Base-by-base conservation (phyloP, 2,797 vertebrate genomes). In the Trachops cirrhosus region DNA sequence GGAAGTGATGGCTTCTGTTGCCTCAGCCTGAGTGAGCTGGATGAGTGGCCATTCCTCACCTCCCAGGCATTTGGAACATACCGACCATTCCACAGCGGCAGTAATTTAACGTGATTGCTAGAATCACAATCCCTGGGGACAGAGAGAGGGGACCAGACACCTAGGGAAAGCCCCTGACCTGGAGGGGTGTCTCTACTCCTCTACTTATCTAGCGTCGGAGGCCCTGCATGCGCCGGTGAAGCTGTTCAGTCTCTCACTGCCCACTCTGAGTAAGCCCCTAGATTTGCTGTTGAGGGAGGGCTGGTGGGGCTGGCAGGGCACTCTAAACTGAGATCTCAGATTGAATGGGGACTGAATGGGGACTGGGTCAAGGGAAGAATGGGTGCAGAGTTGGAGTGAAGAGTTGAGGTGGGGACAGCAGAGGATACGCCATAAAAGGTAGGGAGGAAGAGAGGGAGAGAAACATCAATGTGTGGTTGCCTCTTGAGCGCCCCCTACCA, bases 21-120 rank as follows among this genome's bases (percentile, higher is more conserved):
- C 54, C 48, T 57, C 54, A 71, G 48, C 75, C 6, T 75, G 57
- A 52, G 10, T 26, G 34, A 83, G n/a, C 11, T 46, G 67, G 37
- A 8, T 46, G 37, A 90, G 44, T 32, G 34, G 57, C 41, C 32
- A 41, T 39, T 59, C 44, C 71, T 86, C 64, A 91, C 44, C 82
- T 93, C 59, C 74, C 16, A 94, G 85, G 44, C 70, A 90, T 86
- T 11, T 70, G 44, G 85, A 59, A 54, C 62, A 92, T 85, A 80
- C 11, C 64, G 73, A 50, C 54, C 73, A 90, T 93, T 71, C 50
- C 73, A 74, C 34, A 71, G 46, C n/a, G 86, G 37, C 74, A 37
- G n/a, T 73, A 78, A 94, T 32, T 86, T 54, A 88, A 64, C 44
- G 79, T 29, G 74, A 92, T 93, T 46, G 73, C 24, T 5, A 90